Conservation (phyloP, 2,888 invertebrate genomes). For the Thymelicus acteon region DNA sequence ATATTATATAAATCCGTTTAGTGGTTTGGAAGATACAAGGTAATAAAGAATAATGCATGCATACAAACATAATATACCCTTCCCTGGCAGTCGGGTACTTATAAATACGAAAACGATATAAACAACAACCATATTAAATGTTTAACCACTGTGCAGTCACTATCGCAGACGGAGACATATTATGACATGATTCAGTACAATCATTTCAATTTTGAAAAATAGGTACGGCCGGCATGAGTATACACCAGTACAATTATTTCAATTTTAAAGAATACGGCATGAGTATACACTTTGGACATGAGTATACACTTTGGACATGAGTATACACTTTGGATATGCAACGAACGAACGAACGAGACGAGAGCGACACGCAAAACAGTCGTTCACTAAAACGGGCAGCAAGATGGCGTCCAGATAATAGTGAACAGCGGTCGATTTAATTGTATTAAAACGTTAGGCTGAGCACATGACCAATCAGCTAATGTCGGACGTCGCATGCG, state of each 20-base stretch:
- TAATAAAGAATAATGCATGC: no score
- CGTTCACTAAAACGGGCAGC: conserved; percentile 75
- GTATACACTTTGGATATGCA: conserved; percentile 21
- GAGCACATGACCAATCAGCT: conserved; percentile 78
- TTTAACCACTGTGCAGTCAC: no score
- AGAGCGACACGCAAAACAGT: conserved; percentile 76
- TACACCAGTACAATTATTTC: no score
- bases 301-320: no score
- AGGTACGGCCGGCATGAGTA: neutral
- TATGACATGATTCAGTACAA: no score
- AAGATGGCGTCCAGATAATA: conserved; percentile 77
- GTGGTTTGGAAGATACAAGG: no score
- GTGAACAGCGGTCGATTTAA: conserved; percentile 76
- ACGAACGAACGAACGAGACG: conserved; percentile 41
- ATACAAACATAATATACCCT: no score
- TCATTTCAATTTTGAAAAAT: neutral
- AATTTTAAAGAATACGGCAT: neutral
- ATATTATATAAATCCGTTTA: no score
- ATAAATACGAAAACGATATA: no score
- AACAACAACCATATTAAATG: no score
- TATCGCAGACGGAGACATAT: no score
- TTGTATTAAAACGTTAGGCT: conserved; percentile 83
- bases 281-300: conserved; percentile 21
- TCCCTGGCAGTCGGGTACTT: no score
- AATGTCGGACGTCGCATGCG: conserved; percentile 77